Conservation (phyloP, 2,797 vertebrate genomes). For the Dallia pectoralis region DNA sequence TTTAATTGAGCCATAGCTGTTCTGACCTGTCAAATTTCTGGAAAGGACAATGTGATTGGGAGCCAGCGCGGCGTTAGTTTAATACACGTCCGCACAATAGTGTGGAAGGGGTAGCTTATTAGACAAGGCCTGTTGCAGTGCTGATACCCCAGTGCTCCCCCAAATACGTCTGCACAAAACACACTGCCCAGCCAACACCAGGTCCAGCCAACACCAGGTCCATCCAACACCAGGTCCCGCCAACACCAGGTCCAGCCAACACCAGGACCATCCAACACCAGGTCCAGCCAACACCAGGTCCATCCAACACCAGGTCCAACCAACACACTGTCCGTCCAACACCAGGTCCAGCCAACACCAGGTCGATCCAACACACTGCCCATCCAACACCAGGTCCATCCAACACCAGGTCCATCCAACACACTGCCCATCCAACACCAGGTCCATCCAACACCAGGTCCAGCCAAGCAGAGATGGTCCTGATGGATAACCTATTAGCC, state of each 20-base stretch:
- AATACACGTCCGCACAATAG: not conserved
- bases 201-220: not conserved
- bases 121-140: slow-evolving; percentile 4
- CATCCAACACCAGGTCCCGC: slow-evolving; percentile 22
- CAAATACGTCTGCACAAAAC: slow-evolving; percentile 17
- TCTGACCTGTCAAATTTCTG: not conserved
- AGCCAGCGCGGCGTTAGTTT: not conserved
- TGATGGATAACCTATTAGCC: slow-evolving; percentile 45
- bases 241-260: slow-evolving; percentile 16
- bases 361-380: too few relatives aligned
- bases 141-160: slow-evolving; percentile 5
- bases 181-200: slow-evolving; percentile 20
- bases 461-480: slow-evolving; percentile 7
- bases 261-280: not conserved
- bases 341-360: too few relatives aligned
- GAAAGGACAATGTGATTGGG: not conserved
- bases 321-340: slow-evolving; percentile 16
- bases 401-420: too few relatives aligned
- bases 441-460: not conserved
- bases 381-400: too few relatives aligned
- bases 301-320: too few relatives aligned
- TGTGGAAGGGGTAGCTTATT: not conserved
- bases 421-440: slow-evolving; percentile 20
- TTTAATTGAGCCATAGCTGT: not conserved
- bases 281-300: slow-evolving; percentile 20